These are phyloP conservation scores for Etia nguti DNA, from an alignment of 2,113 vertebrate species.

Conservation along the genomic window DNA sequence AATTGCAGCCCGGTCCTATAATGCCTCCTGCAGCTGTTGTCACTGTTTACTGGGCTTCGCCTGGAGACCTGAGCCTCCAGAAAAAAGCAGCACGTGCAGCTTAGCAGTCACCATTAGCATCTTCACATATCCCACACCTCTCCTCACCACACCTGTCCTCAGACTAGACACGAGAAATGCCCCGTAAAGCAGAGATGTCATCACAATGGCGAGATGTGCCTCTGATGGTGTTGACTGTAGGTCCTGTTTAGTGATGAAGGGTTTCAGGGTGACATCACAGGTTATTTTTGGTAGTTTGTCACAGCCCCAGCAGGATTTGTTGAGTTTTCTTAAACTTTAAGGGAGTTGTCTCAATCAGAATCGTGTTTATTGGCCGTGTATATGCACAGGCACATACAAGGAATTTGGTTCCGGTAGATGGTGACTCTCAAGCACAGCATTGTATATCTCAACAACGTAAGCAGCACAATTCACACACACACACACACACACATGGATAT, in stretches of 20 bases:
- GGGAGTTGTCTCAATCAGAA: too few species aligned
- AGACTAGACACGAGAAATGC: background rate
- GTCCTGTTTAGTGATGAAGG: background rate
- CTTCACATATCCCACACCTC: background rate
- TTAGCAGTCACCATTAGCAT: background rate
- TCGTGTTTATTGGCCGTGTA: too few species aligned
- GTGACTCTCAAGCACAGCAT: too few species aligned
- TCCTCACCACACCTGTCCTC: background rate
- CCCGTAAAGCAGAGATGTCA: background rate
- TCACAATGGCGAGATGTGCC: background rate
- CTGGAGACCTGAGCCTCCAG: background rate
- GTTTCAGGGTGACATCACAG: background rate
- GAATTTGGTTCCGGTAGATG: too few species aligned
- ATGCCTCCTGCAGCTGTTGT: slow-evolving; percentile 52
- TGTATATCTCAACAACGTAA: too few species aligned
- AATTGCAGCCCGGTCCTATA: slow-evolving; percentile 34
- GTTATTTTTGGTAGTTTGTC: background rate
- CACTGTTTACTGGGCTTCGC: slow-evolving; percentile 13
- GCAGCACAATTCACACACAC: too few species aligned
- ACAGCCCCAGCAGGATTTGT: background rate
- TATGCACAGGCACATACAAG: too few species aligned
- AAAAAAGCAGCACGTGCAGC: slow-evolving; percentile 15
- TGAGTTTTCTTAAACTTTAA: background rate
- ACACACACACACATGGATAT: too few species aligned
- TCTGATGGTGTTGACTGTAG: background rate